Percentiles rank a stretch among this genome's conserved stretches.
Conservation (phyloP, 1,140 invertebrate species). For the Drosophila auraria region DNA sequence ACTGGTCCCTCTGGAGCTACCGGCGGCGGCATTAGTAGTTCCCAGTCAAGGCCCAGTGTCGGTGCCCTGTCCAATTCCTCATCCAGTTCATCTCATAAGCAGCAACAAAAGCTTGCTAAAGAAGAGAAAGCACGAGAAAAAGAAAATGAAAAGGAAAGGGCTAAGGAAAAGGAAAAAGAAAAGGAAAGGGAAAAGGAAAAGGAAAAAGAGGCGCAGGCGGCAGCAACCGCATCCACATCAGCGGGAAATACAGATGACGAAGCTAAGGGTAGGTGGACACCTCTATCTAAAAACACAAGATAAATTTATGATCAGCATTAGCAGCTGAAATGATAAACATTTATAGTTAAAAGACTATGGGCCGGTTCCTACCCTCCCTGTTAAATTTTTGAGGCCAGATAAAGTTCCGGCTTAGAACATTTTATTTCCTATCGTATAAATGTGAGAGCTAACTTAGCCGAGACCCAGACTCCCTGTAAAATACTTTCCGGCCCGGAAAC, state of each 20-base stretch:
- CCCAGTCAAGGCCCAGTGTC: conserved; percentile 79
- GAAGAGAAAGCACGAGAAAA: conserved; percentile 54
- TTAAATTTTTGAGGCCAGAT: too few species aligned
- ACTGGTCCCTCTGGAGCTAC: conserved; percentile 37
- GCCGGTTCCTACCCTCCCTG: too few species aligned
- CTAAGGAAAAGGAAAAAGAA: conserved; percentile 43
- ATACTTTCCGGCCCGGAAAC: too few species aligned
- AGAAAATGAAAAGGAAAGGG: conserved; percentile 47
- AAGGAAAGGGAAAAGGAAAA: conserved; percentile 19
- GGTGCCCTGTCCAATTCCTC: conserved; percentile 79
- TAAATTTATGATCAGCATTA: too few species aligned
- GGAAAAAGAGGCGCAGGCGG: conserved; percentile 38
- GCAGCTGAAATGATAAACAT: too few species aligned
- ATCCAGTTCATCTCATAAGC: conserved; percentile 69
- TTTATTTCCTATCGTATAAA: too few species aligned
- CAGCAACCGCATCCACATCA: conserved; percentile 41
- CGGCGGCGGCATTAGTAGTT: conserved; percentile 54
- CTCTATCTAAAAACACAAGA: too few species aligned
- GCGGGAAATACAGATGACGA: conserved; percentile 79
- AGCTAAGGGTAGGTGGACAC: conserved; percentile 65
- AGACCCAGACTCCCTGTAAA: too few species aligned
- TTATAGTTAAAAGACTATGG: too few species aligned
- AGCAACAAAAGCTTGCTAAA: conserved; percentile 63
- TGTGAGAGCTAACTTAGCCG: too few species aligned
- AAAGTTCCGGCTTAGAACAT: too few species aligned